These are phyloP conservation scores for Falcaria lacertinaria DNA, from an alignment of 2,888 invertebrate species.

Conservation along the genomic window DNA sequence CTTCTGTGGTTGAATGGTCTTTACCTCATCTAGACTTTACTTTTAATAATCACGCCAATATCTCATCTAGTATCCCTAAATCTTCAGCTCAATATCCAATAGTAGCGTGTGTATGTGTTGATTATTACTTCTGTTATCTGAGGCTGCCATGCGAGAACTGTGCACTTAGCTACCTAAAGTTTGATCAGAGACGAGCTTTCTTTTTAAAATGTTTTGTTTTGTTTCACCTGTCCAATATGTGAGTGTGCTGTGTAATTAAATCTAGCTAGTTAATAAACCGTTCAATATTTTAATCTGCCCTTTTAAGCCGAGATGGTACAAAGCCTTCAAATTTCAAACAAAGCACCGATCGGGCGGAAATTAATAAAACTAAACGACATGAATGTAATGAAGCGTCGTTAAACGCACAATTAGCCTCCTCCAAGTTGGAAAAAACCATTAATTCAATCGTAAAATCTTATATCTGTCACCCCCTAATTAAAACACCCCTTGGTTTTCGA, in stretches of 20 bases:
- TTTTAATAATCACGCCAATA: neutral
- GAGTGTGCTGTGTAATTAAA: too few relatives aligned
- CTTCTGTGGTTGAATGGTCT: too few relatives aligned
- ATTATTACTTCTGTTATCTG: conserved; percentile 23
- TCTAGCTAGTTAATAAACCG: too few relatives aligned
- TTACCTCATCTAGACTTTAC: too few relatives aligned
- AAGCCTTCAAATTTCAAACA: conserved; percentile 1
- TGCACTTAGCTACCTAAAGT: too few relatives aligned
- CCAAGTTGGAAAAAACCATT: conserved; percentile 31
- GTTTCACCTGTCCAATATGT: too few relatives aligned
- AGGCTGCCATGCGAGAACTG: conserved; percentile 10
- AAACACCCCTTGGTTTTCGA: conserved; percentile 21
- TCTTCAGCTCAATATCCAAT: conserved; percentile 17
- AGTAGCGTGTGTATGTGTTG: conserved; percentile 11
- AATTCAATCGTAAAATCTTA: conserved; percentile 37
- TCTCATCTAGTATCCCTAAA: conserved; percentile 7
- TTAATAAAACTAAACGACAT: conserved; percentile 21
- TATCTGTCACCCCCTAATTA: conserved; percentile 41
- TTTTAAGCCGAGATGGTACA: neutral
- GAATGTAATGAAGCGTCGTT: conserved; percentile 27
- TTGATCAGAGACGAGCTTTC: too few relatives aligned
- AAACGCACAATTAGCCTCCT: conserved; percentile 35
- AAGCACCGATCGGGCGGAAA: conserved; percentile 20
- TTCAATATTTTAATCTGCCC: neutral
- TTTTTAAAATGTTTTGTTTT: too few relatives aligned